Percentiles rank a stretch among this genome's conserved stretches.
Evolutionary conservation across 2,797 vertebrate genomes (phyloP).

Genomic region (Urophycis tenuis): DNA sequence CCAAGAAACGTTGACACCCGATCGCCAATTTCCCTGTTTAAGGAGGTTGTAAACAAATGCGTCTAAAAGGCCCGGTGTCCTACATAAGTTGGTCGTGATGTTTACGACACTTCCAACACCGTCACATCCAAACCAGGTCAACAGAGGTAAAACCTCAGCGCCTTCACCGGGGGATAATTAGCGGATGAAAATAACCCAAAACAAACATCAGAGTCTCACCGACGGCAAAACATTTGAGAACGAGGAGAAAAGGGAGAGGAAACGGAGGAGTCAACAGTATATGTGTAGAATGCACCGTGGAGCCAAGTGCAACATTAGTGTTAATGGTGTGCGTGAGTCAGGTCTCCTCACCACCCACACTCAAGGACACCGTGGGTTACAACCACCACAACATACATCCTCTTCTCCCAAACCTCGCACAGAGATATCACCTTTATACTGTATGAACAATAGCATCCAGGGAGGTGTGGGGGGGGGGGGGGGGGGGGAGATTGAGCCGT

Average conservation of each 20-base stretch:
- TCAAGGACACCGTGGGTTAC: neutral
- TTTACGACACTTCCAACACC: neutral
- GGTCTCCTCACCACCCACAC: neutral
- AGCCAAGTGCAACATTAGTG: constrained; percentile 1
- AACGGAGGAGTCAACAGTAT: neutral
- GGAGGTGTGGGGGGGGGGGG: too few species aligned
- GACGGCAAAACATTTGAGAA: neutral
- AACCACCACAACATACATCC: neutral
- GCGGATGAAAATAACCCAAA: constrained; percentile 8
- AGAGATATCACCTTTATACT: neutral
- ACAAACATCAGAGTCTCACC: constrained; percentile 5
- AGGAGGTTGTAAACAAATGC: neutral
- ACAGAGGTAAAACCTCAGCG: constrained; percentile 5
- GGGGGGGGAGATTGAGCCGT: neutral
- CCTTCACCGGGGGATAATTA: constrained; percentile 2
- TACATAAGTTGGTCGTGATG: neutral
- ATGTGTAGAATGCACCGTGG: neutral
- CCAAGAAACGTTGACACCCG: neutral
- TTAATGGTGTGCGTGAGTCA: neutral
- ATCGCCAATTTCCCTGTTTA: neutral
- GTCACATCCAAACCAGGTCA: neutral
- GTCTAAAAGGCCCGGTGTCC: neutral
- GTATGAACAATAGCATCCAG: neutral
- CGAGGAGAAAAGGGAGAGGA: neutral
- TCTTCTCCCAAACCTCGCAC: neutral